phyloP scores from a whole-genome alignment of 2,888 invertebrate genomes.

The Tenthredo scrophulariae region DNA sequence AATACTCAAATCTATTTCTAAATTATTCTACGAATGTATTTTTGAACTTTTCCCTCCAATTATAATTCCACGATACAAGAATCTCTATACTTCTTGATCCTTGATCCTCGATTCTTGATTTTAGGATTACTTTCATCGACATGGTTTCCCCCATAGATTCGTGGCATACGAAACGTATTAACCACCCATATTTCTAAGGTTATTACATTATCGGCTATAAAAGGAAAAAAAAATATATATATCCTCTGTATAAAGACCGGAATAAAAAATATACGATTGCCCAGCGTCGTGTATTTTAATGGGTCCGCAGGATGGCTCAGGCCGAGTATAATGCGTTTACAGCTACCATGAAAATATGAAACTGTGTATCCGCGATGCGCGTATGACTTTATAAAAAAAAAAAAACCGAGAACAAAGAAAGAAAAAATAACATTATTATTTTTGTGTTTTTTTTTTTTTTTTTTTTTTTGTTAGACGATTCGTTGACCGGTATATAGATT shows the following conservation, averaged over 20 bases:
- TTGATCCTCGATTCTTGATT: not conserved
- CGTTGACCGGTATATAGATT: not conserved
- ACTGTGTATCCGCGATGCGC: constrained; percentile 10
- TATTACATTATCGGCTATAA: constrained; percentile 34
- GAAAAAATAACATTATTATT: not conserved
- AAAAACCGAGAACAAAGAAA: not conserved
- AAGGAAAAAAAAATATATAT: not conserved
- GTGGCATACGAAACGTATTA: not conserved
- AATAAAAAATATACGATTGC: constrained; percentile 47
- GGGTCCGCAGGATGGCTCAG: constrained; percentile 21
- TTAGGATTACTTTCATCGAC: not conserved
- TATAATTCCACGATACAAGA: not conserved
- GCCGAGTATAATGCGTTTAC: constrained; percentile 43
- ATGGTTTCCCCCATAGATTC: not conserved
- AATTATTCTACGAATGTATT: not conserved
- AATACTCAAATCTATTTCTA: not conserved
- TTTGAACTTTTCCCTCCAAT: not conserved
- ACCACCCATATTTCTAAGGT: not conserved
- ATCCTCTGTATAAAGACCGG: not conserved
- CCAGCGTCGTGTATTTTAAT: constrained; percentile 23
- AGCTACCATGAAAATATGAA: constrained; percentile 38
- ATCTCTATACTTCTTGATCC: no score
- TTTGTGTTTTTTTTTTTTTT: not conserved
- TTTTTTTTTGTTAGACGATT: not conserved
- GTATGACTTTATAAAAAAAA: not conserved